A percentile compares a stretch with the other conserved stretches of the same genome.
These are phyloP conservation scores for Channa maculata DNA, from an alignment of 2,113 vertebrate genomes.

Conservation along the genomic window DNA sequence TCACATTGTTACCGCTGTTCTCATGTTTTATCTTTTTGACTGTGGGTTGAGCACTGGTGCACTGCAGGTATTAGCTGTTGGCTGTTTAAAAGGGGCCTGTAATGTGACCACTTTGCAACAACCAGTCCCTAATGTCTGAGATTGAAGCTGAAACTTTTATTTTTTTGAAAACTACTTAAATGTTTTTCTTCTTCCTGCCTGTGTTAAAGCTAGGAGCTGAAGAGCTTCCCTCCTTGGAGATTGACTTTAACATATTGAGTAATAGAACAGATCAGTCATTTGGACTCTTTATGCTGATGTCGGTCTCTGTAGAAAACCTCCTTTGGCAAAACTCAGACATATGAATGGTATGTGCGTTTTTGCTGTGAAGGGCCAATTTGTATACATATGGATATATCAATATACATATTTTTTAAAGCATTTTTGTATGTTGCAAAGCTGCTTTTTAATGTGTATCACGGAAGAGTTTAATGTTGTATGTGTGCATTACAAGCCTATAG, in stretches of 20 bases:
- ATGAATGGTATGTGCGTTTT: constrained; percentile 75
- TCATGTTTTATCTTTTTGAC: neutral
- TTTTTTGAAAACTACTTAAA: constrained; percentile 66
- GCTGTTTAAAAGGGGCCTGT: neutral
- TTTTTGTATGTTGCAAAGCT: constrained; percentile 88
- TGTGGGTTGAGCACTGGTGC: neutral
- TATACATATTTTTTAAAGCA: constrained; percentile 86
- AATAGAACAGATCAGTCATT: constrained; percentile 24
- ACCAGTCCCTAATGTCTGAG: constrained; percentile 28
- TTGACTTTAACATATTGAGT: constrained; percentile 25
- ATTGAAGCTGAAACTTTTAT: constrained; percentile 20
- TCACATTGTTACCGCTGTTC: neutral
- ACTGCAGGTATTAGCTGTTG: neutral
- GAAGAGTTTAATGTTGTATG: constrained; percentile 73
- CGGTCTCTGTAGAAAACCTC: constrained; percentile 56
- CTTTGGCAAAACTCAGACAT: constrained; percentile 67
- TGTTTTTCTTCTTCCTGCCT: constrained; percentile 51
- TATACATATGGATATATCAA: constrained; percentile 86
- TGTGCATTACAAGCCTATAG: constrained; percentile 75
- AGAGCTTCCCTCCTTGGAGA: constrained; percentile 33
- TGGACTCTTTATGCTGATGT: constrained; percentile 38
- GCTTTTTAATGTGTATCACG: constrained; percentile 82
- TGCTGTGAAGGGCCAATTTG: constrained; percentile 84
- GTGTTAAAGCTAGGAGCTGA: constrained; percentile 36
- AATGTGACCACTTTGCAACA: constrained; percentile 33